These are phyloP conservation scores for Paramormyrops hopkinsi DNA, from an alignment of 2,797 vertebrate genomes.

Conservation along the genomic window DNA sequence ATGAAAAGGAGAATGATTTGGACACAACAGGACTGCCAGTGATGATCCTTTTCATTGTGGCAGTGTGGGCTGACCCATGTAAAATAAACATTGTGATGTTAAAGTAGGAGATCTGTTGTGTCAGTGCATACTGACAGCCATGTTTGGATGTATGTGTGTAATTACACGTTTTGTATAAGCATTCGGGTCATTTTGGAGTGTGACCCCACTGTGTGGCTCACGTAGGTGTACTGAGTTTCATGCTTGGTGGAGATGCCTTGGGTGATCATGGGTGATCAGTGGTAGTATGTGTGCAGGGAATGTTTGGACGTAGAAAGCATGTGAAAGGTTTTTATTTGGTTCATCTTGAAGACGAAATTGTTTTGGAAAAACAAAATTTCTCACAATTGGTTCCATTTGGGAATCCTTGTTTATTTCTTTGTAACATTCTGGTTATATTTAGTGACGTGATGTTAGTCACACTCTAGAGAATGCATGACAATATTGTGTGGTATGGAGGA, in stretches of 20 bases:
- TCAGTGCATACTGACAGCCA: constrained; percentile 63
- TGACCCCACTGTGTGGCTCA: constrained; percentile 61
- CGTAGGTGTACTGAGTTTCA: constrained; percentile 15
- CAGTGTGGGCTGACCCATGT: constrained; percentile 21
- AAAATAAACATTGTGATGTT: constrained; percentile 24
- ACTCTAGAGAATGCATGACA: neutral
- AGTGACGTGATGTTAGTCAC: neutral
- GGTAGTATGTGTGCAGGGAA: neutral
- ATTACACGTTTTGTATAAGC: neutral
- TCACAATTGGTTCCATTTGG: constrained; percentile 2
- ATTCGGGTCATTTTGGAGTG: constrained; percentile 48
- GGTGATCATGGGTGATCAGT: neutral
- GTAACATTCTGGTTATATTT: neutral
- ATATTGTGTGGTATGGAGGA: neutral
- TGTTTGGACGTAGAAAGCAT: neutral
- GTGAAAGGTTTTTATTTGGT: neutral
- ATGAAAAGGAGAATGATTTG: constrained; percentile 26
- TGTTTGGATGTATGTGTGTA: constrained; percentile 42
- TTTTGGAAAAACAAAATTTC: neutral
- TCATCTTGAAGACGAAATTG: neutral
- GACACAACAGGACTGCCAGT: constrained; percentile 20
- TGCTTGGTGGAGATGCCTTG: neutral
- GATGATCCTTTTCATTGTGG: constrained; percentile 30
- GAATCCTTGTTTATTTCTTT: neutral
- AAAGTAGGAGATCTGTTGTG: constrained; percentile 48